These are phyloP conservation scores for Ctenicera cuprea DNA, from an alignment of 2,888 invertebrate species.

Conservation along the genomic window DNA sequence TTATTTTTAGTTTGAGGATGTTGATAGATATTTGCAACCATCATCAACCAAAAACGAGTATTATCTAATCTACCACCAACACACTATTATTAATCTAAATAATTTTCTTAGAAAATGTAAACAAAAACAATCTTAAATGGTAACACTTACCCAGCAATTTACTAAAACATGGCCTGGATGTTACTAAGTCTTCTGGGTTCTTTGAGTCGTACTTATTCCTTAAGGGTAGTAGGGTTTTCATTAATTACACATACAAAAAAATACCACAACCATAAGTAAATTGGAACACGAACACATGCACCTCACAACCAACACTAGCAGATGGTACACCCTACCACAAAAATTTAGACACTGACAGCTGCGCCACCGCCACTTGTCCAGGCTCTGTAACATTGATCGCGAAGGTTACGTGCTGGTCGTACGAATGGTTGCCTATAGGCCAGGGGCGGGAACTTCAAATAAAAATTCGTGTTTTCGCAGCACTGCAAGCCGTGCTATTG, in stretches of 20 bases:
- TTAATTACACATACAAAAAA: neutral
- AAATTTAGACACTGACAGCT: conserved; percentile 17
- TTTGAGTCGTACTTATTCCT: neutral
- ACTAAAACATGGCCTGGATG: neutral
- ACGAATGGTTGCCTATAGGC: neutral
- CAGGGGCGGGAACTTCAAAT: neutral
- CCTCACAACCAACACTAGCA: conserved; percentile 12
- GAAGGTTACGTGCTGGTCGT: neutral
- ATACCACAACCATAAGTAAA: neutral
- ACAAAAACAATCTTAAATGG: neutral
- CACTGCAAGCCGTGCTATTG: neutral
- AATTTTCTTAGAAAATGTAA: neutral
- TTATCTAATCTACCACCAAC: neutral
- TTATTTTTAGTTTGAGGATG: conserved; percentile 23
- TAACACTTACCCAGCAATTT: neutral
- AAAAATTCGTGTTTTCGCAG: neutral
- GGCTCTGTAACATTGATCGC: conserved; percentile 4
- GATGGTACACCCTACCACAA: conserved; percentile 21
- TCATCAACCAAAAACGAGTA: neutral
- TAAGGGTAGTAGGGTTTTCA: neutral
- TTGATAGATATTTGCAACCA: neutral
- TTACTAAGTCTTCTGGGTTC: neutral
- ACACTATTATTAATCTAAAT: neutral
- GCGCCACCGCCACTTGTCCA: conserved; percentile 11
- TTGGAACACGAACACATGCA: neutral